These are phyloP conservation scores for Dallia pectoralis DNA, from an alignment of 2,797 vertebrate genomes.

Conservation along the genomic window DNA sequence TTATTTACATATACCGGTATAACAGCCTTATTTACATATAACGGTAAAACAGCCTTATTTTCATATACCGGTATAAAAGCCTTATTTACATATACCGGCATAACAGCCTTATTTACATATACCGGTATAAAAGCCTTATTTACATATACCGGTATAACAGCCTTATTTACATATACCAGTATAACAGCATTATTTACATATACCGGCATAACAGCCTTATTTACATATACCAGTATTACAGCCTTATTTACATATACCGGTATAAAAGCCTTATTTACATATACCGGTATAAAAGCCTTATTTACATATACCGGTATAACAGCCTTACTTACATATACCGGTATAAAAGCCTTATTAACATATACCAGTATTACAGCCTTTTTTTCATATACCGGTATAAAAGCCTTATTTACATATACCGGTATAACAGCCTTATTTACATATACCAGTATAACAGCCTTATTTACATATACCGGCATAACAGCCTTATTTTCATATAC, in stretches of 20 bases:
- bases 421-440: too few species aligned
- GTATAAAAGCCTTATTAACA: neutral
- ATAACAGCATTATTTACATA: neutral
- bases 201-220: too few species aligned
- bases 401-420: neutral
- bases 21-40: neutral
- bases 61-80: neutral
- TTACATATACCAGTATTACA: neutral
- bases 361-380: too few species aligned
- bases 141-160: too few species aligned
- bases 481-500: neutral
- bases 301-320: neutral
- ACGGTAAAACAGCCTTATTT: too few species aligned
- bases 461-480: neutral
- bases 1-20: neutral
- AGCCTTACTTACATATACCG: neutral
- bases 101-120: neutral
- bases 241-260: neutral
- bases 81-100: neutral
- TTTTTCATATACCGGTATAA: neutral
- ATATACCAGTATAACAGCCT: neutral
- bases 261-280: neutral
- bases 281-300: neutral
- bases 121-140: neutral
- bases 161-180: neutral